Conservation (phyloP, 2,113 vertebrate genomes). For the Microtus ochrogaster region DNA sequence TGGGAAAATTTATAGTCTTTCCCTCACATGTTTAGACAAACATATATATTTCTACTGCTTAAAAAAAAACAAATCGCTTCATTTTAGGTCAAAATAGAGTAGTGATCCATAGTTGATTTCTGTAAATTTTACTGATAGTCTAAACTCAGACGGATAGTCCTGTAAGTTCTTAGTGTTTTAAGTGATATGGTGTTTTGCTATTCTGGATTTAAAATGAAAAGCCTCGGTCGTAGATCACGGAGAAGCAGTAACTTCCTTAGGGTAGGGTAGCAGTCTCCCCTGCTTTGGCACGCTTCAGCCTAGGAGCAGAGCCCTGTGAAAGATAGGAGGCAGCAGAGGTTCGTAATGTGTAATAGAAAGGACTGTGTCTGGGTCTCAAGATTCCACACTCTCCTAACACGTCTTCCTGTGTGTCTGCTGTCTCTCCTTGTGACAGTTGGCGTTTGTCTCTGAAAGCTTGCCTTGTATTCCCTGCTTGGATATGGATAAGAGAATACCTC, state of each 20-base stretch:
- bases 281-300: neutral
- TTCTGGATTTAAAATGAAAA: neutral
- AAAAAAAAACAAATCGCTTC: neutral
- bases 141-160: neutral
- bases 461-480: neutral
- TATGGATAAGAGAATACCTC: neutral
- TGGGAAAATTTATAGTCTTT: neutral
- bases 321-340: neutral
- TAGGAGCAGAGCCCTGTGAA: neutral
- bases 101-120: neutral
- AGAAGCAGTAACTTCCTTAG: neutral
- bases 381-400: too few relatives aligned
- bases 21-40: neutral
- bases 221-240: neutral
- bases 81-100: neutral
- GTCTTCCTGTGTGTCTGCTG: neutral
- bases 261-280: neutral
- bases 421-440: neutral
- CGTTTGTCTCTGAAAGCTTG: neutral
- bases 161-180: neutral
- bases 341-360: rapidly evolving
- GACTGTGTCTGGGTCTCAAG: neutral
- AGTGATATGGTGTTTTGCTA: neutral
- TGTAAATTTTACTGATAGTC: neutral
- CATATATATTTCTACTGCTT: neutral